A percentile compares a stretch with the other conserved stretches of the same genome.
Conservation (phyloP, 2,113 vertebrate species). For the Natator depressus region DNA sequence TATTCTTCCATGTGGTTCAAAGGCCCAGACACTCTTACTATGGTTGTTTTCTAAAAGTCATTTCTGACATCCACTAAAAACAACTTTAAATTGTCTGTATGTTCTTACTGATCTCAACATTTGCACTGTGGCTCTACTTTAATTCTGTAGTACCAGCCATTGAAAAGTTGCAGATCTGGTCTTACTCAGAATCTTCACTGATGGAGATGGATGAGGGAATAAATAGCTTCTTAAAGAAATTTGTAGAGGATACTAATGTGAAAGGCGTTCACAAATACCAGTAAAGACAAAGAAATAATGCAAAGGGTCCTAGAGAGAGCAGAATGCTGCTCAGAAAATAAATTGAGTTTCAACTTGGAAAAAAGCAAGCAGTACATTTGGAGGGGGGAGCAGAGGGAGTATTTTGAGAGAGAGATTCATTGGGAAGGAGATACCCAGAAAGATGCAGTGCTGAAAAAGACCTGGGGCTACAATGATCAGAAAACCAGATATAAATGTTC, state of each 20-base stretch:
- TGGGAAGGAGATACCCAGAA: not conserved
- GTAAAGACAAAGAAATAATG: constrained; percentile 12
- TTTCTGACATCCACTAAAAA: constrained; percentile 13
- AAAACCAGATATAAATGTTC: not conserved
- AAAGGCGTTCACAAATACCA: not conserved
- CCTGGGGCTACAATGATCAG: not conserved
- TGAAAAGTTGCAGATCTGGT: constrained; percentile 2
- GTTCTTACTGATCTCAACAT: not conserved
- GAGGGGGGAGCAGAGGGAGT: not conserved
- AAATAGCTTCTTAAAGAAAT: not conserved
- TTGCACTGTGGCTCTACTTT: not conserved
- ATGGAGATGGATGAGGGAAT: not conserved
- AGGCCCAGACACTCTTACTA: constrained; percentile 10
- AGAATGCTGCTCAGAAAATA: not conserved
- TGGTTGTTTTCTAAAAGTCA: not conserved
- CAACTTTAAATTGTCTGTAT: constrained; percentile 7
- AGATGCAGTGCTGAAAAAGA: not conserved
- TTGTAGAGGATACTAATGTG: not conserved
- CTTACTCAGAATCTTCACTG: not conserved
- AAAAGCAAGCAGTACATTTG: not conserved
- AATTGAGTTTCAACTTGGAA: not conserved
- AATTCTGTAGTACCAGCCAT: not conserved
- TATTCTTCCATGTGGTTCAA: not conserved
- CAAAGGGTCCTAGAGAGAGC: not conserved
- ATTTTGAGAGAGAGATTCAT: not conserved